Conservation (phyloP, 2,113 vertebrate genomes). For the Mus pahari region DNA sequence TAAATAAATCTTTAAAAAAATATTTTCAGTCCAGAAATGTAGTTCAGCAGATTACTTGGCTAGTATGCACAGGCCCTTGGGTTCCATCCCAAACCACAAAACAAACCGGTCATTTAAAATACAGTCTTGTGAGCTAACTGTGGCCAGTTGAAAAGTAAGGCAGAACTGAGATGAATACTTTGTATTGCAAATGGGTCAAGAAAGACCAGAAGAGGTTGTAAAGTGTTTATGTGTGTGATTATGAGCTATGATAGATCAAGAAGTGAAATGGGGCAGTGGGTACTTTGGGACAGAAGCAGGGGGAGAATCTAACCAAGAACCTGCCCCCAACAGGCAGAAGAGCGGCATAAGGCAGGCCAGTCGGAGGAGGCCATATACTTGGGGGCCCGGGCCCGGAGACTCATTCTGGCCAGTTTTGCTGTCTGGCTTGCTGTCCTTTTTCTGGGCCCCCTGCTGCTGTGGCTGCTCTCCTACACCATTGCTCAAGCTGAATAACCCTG, state of each 20-base stretch:
- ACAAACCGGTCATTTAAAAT: background rate
- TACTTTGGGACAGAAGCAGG: constrained; percentile 46
- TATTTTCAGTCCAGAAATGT: background rate
- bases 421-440: constrained; percentile 81
- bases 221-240: background rate
- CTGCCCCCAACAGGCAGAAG: constrained; percentile 83
- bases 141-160: background rate
- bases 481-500: constrained; percentile 85
- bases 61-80: background rate
- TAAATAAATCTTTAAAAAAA: too few species aligned
- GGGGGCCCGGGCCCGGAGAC: constrained; percentile 79
- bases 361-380: constrained; percentile 71
- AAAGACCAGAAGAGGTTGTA: background rate
- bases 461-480: constrained; percentile 87
- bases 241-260: background rate
- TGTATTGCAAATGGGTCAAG: constrained; percentile 35
- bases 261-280: constrained; percentile 40
- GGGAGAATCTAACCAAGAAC: constrained; percentile 69
- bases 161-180: background rate
- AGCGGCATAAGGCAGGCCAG: constrained; percentile 74
- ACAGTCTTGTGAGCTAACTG: background rate
- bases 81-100: background rate
- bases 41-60: background rate
- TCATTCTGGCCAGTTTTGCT: constrained; percentile 84
- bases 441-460: constrained; percentile 79